Conservation (phyloP, 1,140 invertebrate species). For the Zeugodacus cucurbitae region DNA sequence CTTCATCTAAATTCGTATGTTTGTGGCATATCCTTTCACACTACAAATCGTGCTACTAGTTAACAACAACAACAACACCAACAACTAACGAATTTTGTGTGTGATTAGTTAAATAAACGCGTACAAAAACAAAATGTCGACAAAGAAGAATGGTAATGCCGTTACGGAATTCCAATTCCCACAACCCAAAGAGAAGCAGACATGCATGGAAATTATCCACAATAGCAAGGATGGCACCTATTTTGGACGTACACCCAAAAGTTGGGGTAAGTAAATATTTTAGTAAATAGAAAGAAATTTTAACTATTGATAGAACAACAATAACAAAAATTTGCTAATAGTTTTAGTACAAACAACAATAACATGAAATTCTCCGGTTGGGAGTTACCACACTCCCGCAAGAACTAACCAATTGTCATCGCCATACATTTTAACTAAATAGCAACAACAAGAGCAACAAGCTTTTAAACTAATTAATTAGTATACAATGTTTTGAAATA, state of each 20-base stretch:
- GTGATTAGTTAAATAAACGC: background rate
- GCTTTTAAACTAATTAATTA: background rate
- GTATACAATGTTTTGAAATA: background rate
- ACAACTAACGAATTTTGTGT: background rate
- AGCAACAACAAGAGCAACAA: background rate
- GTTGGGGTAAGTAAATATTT: constrained; percentile 80
- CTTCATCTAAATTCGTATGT: too few species aligned
- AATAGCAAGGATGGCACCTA: constrained; percentile 74
- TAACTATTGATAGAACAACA: too few species aligned
- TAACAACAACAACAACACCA: constrained; percentile 24
- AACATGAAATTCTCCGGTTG: too few species aligned
- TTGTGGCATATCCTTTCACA: background rate
- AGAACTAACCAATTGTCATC: too few species aligned
- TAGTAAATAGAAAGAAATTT: background rate
- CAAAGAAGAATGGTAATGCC: constrained; percentile 56
- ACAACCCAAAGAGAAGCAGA: constrained; percentile 67
- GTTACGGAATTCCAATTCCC: constrained; percentile 68
- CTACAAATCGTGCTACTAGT: background rate
- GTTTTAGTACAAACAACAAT: too few species aligned
- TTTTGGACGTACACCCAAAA: constrained; percentile 76
- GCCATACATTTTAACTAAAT: background rate
- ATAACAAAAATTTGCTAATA: too few species aligned
- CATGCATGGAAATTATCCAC: constrained; percentile 73
- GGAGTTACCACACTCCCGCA: too few species aligned
- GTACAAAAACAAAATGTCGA: constrained; percentile 57